These are phyloP conservation scores for Anoura caudifer DNA, from an alignment of 2,113 vertebrate species.

Conservation along the genomic window DNA sequence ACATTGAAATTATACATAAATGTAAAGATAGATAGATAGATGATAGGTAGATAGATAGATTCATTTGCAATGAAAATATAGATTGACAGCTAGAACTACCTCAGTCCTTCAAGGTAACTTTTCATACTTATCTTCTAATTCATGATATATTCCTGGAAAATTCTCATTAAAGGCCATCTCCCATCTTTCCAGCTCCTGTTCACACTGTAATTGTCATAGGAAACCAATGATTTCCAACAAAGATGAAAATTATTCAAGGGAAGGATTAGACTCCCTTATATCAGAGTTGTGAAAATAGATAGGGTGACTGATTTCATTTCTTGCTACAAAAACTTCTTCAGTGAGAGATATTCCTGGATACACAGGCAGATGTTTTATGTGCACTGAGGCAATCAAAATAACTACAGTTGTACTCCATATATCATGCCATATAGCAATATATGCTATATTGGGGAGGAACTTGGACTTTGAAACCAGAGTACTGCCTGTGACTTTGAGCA, in stretches of 20 bases:
- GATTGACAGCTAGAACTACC: background rate
- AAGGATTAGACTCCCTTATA: background rate
- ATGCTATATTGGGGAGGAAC: background rate
- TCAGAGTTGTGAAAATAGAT: background rate
- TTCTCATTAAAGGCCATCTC: background rate
- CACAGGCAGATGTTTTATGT: background rate
- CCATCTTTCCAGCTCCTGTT: background rate
- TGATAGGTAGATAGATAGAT: background rate
- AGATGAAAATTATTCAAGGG: background rate
- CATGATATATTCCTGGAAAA: background rate
- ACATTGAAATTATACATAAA: background rate
- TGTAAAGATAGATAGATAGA: background rate
- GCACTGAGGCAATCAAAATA: background rate
- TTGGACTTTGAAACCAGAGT: background rate
- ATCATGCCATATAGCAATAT: no score
- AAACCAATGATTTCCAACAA: background rate
- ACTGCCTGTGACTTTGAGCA: background rate
- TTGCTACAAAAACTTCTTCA: background rate
- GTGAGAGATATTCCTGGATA: background rate
- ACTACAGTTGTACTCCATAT: background rate
- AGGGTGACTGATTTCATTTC: background rate
- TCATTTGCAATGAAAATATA: background rate
- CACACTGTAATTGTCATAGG: background rate
- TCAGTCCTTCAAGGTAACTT: background rate
- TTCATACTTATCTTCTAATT: slow-evolving; percentile 4